Percentiles rank a stretch among this genome's conserved stretches.
phyloP scores from a whole-genome alignment of 2,888 invertebrate species.

The Orchesellides sinensis region DNA sequence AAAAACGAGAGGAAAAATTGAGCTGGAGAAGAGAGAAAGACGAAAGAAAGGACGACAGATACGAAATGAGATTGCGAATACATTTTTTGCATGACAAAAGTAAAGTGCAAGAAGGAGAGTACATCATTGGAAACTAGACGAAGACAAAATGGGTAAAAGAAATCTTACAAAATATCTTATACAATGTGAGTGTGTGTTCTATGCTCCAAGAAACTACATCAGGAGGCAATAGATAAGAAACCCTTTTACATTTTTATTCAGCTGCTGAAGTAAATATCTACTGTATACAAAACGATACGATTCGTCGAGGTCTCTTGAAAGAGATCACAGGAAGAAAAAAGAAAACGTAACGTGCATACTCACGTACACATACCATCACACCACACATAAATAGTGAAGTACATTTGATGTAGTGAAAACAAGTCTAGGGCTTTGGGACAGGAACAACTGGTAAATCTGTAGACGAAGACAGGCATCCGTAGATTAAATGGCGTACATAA shows the following conservation, averaged over 20 bases:
- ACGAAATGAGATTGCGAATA: conserved; percentile 60
- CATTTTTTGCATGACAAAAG: conserved; percentile 61
- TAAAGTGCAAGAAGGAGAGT: conserved; percentile 29
- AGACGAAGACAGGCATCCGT: conserved; percentile 6
- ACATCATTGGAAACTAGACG: background rate
- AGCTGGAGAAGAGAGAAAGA: background rate
- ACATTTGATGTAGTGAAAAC: conserved; percentile 17
- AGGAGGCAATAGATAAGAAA: too few relatives aligned
- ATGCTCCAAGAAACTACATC: too few relatives aligned
- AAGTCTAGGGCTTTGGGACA: conserved; percentile 30
- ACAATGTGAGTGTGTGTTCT: too few relatives aligned
- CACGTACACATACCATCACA: conserved; percentile 7
- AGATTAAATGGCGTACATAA: conserved; percentile 31
- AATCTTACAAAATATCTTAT: too few relatives aligned
- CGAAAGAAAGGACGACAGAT: conserved; percentile 34
- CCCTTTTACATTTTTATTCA: too few relatives aligned
- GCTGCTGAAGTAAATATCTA: too few relatives aligned
- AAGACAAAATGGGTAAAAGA: too few relatives aligned
- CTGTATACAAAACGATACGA: too few relatives aligned
- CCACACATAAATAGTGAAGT: background rate
- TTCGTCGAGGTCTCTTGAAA: background rate
- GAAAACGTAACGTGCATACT: conserved; percentile 1
- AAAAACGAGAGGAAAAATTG: background rate
- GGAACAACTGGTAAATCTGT: background rate
- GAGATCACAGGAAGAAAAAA: background rate